A percentile compares a stretch with the other conserved stretches of the same genome.
phyloP scores from a whole-genome alignment of 2,888 invertebrate species.

The Pegoplata infirma region DNA sequence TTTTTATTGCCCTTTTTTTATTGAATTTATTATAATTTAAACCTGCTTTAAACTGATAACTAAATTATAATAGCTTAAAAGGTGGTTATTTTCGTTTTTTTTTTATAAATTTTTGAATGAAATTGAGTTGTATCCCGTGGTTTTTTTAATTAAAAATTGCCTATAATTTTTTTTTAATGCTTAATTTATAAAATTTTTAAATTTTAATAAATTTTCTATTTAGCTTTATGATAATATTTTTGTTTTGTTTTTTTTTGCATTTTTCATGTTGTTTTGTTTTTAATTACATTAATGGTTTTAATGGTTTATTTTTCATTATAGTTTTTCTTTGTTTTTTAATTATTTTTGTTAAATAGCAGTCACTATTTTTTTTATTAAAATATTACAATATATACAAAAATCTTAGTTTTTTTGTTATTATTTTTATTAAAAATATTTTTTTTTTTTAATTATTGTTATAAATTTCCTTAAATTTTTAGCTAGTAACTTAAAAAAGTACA shows the following conservation, averaged over 20 bases:
- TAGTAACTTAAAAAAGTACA: constrained; percentile 39
- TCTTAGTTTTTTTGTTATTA: constrained; percentile 26
- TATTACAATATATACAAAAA: constrained; percentile 63
- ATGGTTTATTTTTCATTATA: neutral
- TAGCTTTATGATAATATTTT: neutral
- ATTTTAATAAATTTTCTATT: constrained; percentile 9
- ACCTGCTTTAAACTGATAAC: too few relatives aligned
- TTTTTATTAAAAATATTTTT: constrained; percentile 42
- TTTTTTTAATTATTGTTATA: constrained; percentile 52
- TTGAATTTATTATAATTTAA: too few relatives aligned
- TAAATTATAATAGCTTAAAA: too few relatives aligned
- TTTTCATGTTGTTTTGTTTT: neutral
- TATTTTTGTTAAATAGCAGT: constrained; percentile 20
- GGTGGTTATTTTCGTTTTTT: too few relatives aligned
- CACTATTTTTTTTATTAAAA: constrained; percentile 48
- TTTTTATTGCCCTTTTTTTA: too few relatives aligned
- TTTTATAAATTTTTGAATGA: too few relatives aligned
- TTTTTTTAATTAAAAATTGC: constrained; percentile 20
- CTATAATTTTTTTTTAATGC: neutral
- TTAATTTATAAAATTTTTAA: constrained; percentile 22
- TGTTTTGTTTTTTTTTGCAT: constrained; percentile 3
- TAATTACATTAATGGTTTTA: constrained; percentile 16
- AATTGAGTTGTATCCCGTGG: neutral
- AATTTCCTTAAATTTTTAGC: constrained; percentile 50
- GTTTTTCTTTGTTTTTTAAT: neutral